A percentile compares a stretch with the other conserved stretches of the same genome.
phyloP scores from a whole-genome alignment of 37 sponge, comb jelly and placozoan species.

The Oscarella lobularis region DNA sequence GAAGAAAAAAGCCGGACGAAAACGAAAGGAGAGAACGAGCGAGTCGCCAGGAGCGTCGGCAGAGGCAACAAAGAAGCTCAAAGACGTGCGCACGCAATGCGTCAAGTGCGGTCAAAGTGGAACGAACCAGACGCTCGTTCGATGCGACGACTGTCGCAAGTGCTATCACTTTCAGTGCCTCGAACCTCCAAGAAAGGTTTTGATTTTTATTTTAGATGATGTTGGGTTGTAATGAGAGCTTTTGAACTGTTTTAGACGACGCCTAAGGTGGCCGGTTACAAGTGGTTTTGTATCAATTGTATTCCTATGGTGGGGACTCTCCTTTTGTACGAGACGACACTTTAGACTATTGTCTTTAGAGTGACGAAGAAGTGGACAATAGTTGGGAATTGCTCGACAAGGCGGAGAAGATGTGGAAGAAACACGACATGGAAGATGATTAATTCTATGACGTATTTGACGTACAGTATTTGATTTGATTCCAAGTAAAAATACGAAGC shows the following conservation, averaged over 20 bases:
- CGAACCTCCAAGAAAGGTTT: conserved; percentile 5
- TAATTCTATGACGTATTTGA: too few relatives aligned
- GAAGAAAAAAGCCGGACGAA: too few relatives aligned
- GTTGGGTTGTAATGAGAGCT: too few relatives aligned
- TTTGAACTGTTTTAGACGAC: background rate
- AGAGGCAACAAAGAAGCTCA: background rate
- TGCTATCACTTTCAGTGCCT: conserved; percentile 5
- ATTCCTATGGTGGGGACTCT: background rate
- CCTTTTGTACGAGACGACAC: too few relatives aligned
- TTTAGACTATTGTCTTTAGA: too few relatives aligned
- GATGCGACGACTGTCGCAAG: background rate
- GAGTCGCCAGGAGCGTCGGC: too few relatives aligned
- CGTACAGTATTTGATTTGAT: too few relatives aligned
- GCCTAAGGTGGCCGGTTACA: background rate
- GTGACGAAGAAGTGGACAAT: background rate
- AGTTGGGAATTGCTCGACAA: background rate
- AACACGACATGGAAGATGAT: too few relatives aligned
- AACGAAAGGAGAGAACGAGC: too few relatives aligned
- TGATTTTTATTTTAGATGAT: too few relatives aligned
- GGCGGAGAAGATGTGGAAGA: background rate
- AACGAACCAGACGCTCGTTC: background rate
- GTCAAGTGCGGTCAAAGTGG: background rate
- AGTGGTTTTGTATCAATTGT: background rate
- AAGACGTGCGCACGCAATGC: background rate
- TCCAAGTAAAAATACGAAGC: too few relatives aligned